Percentiles rank a stretch among this genome's conserved stretches.
These are phyloP conservation scores for Indicator maculatus DNA, from an alignment of 2,113 vertebrate genomes.

Conservation along the genomic window DNA sequence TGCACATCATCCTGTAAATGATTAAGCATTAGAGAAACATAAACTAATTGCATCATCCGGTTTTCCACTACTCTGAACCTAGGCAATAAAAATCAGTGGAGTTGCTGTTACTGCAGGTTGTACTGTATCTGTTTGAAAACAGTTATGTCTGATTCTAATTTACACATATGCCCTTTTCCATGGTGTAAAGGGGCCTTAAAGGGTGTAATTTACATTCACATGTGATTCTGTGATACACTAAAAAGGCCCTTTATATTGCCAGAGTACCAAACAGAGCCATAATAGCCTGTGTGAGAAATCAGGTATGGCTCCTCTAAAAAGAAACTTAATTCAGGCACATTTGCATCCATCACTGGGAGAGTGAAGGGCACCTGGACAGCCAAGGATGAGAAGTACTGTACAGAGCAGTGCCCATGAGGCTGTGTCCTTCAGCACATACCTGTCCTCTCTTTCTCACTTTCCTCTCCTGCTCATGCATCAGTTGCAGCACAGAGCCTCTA, in stretches of 20 bases:
- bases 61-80: neutral
- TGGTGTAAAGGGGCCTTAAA: neutral
- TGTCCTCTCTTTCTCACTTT: neutral
- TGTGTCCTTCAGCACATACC: neutral
- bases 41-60: neutral
- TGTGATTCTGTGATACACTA: neutral
- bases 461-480: neutral
- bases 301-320: neutral
- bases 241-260: neutral
- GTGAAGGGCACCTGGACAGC: neutral
- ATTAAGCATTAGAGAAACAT: neutral
- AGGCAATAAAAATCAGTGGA: neutral
- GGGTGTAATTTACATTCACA: neutral
- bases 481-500: neutral
- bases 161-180: neutral
- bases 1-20: neutral
- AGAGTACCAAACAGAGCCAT: neutral
- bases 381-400: neutral
- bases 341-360: neutral
- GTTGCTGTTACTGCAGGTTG: neutral
- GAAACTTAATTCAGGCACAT: neutral
- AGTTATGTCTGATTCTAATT: neutral
- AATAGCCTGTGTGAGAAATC: neutral
- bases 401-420: neutral
- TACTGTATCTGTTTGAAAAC: neutral